phyloP scores from a whole-genome alignment of 2,113 vertebrate genomes.

The Tachysurus vachellii region DNA sequence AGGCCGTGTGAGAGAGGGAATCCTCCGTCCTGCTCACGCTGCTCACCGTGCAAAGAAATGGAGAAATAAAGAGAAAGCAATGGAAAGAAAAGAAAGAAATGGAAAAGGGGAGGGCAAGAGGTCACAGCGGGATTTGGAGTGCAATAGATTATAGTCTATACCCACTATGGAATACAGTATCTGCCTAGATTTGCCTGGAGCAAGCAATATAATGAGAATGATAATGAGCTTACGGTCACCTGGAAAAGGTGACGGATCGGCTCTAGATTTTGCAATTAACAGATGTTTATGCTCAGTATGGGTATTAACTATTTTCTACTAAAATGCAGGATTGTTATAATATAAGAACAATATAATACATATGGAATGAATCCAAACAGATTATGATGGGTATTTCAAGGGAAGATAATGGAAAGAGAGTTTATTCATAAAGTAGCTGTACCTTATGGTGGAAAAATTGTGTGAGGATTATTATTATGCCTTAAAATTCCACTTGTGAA shows the following conservation, averaged over 20 bases:
- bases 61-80: conserved; percentile 54
- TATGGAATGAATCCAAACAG: not conserved
- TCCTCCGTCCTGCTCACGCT: conserved; percentile 35
- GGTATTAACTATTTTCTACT: not conserved
- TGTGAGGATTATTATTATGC: not conserved
- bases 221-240: not conserved
- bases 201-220: not conserved
- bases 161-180: conserved; percentile 29
- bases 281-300: not conserved
- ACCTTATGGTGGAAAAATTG: not conserved
- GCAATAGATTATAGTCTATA: conserved; percentile 18
- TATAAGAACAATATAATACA: not conserved
- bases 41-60: conserved; percentile 54
- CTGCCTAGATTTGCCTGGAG: conserved; percentile 8
- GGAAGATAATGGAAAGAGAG: not conserved
- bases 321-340: not conserved
- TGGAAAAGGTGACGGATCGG: not conserved
- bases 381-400: not conserved
- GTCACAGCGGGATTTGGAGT: conserved; percentile 40
- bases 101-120: conserved; percentile 39
- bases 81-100: conserved; percentile 48
- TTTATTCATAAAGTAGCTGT: not conserved
- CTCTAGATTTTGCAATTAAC: not conserved
- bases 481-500: not conserved
- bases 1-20: conserved; percentile 49